Conservation (phyloP, 2,113 vertebrate genomes). For the Piprites chloris region DNA sequence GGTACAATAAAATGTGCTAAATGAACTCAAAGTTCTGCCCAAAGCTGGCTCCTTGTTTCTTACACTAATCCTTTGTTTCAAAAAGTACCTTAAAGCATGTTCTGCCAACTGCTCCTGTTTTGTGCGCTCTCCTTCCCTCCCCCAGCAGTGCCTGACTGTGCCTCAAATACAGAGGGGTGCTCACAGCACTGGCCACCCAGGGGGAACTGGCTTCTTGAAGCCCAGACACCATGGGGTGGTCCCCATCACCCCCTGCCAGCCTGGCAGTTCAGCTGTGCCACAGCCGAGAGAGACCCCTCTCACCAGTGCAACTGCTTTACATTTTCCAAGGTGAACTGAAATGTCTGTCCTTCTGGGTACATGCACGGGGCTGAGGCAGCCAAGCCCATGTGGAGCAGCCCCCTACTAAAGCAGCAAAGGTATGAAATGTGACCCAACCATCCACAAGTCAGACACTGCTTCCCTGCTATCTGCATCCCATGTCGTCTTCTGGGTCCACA, state of each 20-base stretch:
- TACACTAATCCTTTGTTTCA: not conserved
- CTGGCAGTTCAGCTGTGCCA: not conserved
- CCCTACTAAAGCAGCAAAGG: not conserved
- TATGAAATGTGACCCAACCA: not conserved
- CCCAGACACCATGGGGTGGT: not conserved
- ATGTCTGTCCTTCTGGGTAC: not conserved
- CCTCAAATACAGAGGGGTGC: not conserved
- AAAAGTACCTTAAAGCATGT: not conserved
- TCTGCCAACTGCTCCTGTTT: not conserved
- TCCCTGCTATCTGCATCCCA: not conserved
- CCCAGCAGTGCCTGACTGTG: not conserved
- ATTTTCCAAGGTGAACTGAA: not conserved
- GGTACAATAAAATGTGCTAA: not conserved
- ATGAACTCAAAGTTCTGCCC: not conserved
- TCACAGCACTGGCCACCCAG: rapidly evolving
- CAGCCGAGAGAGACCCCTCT: not conserved
- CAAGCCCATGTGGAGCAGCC: not conserved
- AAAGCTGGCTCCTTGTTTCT: not conserved
- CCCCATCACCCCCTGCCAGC: not conserved
- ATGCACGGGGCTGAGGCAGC: not conserved
- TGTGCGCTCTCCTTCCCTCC: rapidly evolving
- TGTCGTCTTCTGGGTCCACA: not conserved
- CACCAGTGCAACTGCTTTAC: not conserved
- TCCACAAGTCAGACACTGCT: not conserved
- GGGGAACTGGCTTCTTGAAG: not conserved